Evolutionary conservation across 2,888 invertebrate genomes (phyloP), one percentile per base, ranked within the genome.

Genomic region (Microctonus hyperodae): DNA sequence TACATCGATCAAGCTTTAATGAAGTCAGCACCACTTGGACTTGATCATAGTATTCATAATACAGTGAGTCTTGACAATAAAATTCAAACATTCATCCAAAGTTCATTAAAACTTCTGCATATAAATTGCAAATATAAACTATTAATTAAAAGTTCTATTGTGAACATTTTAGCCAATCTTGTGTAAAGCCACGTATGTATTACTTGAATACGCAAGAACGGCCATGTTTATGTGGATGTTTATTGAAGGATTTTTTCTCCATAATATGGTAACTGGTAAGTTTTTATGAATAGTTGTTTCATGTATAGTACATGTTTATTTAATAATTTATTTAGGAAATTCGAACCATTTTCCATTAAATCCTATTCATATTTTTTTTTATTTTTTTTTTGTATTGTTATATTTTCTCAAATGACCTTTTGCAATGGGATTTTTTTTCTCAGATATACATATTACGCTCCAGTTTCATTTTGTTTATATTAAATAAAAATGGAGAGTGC

Each of bases 201-300:
- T 95, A 0, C 84, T 97, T 72, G 98, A 98, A 80, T 97, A 96
- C 80, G 91, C 93, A 0, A 91, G 93, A 70, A 93, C 95, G 0
- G 92, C 94, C 0, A 95, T 95, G 90, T 97, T 96, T 79, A 92
- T 93, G 89, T 98, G 98, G 97, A 97, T 97, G 96, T 93, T 97
- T 77, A 92, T 97, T 62, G 97, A 98, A 82, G 97, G 97, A 0
- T 86, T 96, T 13, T 95, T 95, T 79, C 86, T 98, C 25, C 93
- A 97, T 83, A 92, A 90, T 71, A 90, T 94, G 82, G 90, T 96
- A 44, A 92, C 95, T 16, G 85, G 88, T 89, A 64, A 86, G 73
- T 68, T 60, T 40, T 31, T 22, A 28, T 44, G 1, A 28, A 16
- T 48, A n/a, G n/a, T n/a, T n/a, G n/a, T n/a, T n/a, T n/a, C n/a